These are phyloP conservation scores for Anoura caudifer DNA, from an alignment of 2,113 vertebrate genomes.

Conservation along the genomic window DNA sequence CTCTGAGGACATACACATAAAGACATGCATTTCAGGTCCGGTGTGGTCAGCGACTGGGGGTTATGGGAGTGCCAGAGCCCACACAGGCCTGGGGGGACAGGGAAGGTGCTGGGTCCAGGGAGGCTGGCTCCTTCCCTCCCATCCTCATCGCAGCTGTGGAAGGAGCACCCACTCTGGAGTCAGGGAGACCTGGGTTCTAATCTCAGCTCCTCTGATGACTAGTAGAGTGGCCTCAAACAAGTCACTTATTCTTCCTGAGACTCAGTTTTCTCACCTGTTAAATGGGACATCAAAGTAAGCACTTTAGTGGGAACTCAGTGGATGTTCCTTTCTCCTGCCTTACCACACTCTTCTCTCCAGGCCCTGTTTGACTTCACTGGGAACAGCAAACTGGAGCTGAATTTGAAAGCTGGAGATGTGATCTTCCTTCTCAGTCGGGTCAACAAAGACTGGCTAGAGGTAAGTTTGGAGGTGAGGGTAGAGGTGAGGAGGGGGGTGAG, in stretches of 20 bases:
- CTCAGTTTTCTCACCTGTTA: not conserved
- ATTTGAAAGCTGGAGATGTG: constrained; percentile 91
- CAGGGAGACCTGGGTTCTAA: not conserved
- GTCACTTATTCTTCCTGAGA: not conserved
- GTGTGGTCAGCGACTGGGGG: not conserved
- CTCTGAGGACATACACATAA: not conserved
- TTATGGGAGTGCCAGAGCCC: not conserved
- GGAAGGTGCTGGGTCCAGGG: too few species aligned
- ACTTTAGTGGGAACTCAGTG: accelerated
- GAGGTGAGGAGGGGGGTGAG: not conserved
- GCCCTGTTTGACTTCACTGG: constrained; percentile 94
- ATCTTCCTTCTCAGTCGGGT: constrained; percentile 94
- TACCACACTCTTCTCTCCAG: constrained; percentile 74
- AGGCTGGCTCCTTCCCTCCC: not conserved
- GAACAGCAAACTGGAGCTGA: constrained; percentile 89
- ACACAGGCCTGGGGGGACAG: not conserved
- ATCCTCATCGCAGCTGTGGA: not conserved
- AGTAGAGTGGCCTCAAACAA: not conserved
- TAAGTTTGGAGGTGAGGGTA: constrained; percentile 70
- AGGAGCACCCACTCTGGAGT: not conserved
- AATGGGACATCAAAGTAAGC: not conserved
- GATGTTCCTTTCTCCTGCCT: not conserved
- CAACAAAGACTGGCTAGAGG: constrained; percentile 97
- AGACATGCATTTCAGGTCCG: not conserved
- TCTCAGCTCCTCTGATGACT: not conserved